Base-by-base conservation (phyloP, 2,797 vertebrate genomes). In the Parauchenoglanis punctatus region DNA sequence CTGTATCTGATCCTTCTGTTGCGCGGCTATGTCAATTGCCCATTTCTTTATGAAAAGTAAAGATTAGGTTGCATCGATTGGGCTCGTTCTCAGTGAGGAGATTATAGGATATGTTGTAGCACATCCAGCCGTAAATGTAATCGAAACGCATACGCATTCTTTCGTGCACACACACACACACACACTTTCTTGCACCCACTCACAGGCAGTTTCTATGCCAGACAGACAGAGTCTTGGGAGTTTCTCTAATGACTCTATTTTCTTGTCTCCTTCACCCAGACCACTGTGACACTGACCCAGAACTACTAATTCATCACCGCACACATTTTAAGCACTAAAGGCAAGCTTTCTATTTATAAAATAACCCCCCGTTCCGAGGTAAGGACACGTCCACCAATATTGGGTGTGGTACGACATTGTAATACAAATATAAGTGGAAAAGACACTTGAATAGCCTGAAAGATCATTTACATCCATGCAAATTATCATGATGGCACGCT, bases 301-400 rank as follows among this genome's bases (percentile, higher is more conserved):
- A 95, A 94, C 89, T 89, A 92, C 89, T 89, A 89, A 52, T 85
- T 95, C 91, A 95, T 95, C 93, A 94, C 80, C 72, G 89, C 90
- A 89, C 87, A 92, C 89, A 91, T 95, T 92, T 94, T 93, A 91
- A 90, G 63, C 67, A 89, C 90, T 87, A 46, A 85, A 91, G 91
- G 90, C 86, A 91, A 85, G 72, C 23, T 85, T 89, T 63, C 94
- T 96, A 95, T 96, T 95, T 95, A 92, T 93, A 93, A 93, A 92
- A 90, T 93, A 94, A 95, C n/a, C 95, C 95, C 91, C 93, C 91
- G 94, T 95, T 93, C 91, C 76, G 92, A 95, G 93, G 93, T 95
- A 92, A 94, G 91, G 92, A 90, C 92, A 92, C 89, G 93, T 93
- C 90, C 68, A 54, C 25, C 31, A 31, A 75, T 68, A 84, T 7